Evolutionary conservation across 1,140 invertebrate genomes (phyloP).

Genomic region (Caenorhabditis inopinata): DNA sequence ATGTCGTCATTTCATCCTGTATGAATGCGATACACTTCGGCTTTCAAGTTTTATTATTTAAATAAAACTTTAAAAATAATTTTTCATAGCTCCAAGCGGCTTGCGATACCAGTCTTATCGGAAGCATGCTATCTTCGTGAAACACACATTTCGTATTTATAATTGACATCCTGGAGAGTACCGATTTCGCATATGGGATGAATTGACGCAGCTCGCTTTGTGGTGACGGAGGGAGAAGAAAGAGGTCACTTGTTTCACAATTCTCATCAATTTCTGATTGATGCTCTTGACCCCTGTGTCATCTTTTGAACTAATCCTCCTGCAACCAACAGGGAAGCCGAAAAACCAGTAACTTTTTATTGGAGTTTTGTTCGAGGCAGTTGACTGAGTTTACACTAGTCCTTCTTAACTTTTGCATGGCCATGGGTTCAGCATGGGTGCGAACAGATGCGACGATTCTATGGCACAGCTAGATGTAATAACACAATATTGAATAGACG

Average conservation of each 20-base stretch:
- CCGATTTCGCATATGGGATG: constrained; percentile 26
- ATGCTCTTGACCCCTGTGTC: constrained; percentile 1
- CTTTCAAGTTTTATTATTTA: too few species aligned
- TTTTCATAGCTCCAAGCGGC: background rate
- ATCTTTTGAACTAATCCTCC: background rate
- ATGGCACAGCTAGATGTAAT: constrained; percentile 2
- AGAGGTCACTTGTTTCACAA: constrained; percentile 19
- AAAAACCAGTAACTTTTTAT: constrained; percentile 2
- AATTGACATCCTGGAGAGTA: constrained; percentile 14
- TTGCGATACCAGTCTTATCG: background rate
- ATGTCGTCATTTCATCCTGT: too few species aligned
- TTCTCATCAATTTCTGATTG: constrained; percentile 33
- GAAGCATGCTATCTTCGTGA: background rate
- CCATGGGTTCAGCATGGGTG: constrained; percentile 21
- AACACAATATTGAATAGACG: background rate
- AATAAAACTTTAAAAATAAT: too few species aligned
- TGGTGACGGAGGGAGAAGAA: background rate
- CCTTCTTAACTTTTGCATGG: background rate
- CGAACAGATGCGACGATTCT: constrained; percentile 6
- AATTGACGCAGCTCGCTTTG: background rate
- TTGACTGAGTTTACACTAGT: background rate
- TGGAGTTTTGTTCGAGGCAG: background rate
- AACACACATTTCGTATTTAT: constrained; percentile 26
- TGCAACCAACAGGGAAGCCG: background rate
- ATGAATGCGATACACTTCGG: too few species aligned